phyloP scores from a whole-genome alignment of 2,888 invertebrate genomes.

The Leucophora obtusa region DNA sequence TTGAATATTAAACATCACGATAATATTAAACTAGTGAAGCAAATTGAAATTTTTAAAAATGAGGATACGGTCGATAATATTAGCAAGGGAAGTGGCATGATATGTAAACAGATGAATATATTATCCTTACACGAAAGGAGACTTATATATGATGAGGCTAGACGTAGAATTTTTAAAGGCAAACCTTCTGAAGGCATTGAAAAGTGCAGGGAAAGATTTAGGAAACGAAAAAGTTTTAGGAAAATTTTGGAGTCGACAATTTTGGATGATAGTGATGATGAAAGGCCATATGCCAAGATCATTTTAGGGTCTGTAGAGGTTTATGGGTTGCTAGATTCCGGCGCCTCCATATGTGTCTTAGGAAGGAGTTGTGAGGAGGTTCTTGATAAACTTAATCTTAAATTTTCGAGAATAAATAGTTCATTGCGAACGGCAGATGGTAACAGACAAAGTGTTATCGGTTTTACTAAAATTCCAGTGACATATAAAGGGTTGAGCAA shows the following conservation, averaged over 20 bases:
- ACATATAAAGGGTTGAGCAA: not conserved
- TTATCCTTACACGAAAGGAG: not conserved
- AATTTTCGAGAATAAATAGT: not conserved
- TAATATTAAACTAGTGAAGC: not conserved
- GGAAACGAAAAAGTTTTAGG: not conserved
- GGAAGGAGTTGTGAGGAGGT: too few species aligned
- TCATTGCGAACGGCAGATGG: not conserved
- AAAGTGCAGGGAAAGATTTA: not conserved
- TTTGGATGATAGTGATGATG: too few species aligned
- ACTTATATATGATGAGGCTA: not conserved
- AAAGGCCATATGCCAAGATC: too few species aligned
- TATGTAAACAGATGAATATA: too few species aligned
- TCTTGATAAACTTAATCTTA: too few species aligned
- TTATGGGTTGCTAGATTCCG: too few species aligned
- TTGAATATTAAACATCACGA: not conserved
- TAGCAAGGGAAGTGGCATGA: too few species aligned
- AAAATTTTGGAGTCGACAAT: too few species aligned
- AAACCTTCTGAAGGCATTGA: not conserved
- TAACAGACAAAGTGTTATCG: not conserved
- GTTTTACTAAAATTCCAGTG: not conserved
- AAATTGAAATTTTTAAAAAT: too few species aligned
- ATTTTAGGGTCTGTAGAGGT: too few species aligned
- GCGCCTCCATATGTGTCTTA: too few species aligned
- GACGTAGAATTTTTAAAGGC: not conserved
- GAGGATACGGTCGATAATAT: too few species aligned